Conservation (phyloP, 2,113 vertebrate genomes). For the Macrotis lagotis region DNA sequence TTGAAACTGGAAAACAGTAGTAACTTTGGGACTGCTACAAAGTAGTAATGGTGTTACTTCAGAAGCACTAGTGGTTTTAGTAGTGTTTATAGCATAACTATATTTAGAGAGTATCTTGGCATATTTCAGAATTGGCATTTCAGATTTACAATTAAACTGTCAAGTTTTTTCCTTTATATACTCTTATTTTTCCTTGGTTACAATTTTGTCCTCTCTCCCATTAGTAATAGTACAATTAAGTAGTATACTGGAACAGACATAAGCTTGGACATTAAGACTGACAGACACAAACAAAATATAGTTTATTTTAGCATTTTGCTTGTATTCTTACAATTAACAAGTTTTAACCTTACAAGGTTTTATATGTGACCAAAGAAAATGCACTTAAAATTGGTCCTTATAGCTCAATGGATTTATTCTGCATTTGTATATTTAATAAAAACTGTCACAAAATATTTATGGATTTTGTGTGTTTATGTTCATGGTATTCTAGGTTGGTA, state of each 20-base stretch:
- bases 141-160: constrained; percentile 10
- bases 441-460: constrained; percentile 35
- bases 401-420: constrained; percentile 53
- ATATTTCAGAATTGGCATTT: constrained; percentile 11
- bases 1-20: constrained; percentile 31
- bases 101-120: neutral
- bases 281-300: constrained; percentile 38
- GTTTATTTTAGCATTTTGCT: constrained; percentile 30
- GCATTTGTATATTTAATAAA: constrained; percentile 72
- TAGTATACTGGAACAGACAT: neutral
- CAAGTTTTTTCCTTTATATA: constrained; percentile 39
- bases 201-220: constrained; percentile 36
- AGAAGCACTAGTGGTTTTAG: neutral
- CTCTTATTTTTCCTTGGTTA: constrained; percentile 46
- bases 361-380: constrained; percentile 61
- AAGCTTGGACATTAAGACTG: constrained; percentile 20
- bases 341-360: constrained; percentile 46
- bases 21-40: neutral
- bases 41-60: constrained; percentile 18
- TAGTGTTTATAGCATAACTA: neutral
- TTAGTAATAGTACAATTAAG: neutral
- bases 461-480: constrained; percentile 63
- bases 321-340: constrained; percentile 49
- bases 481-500: neutral
- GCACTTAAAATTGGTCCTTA: constrained; percentile 17